A percentile compares a stretch with the other conserved stretches of the same genome.
Evolutionary conservation across 2,797 vertebrate species (phyloP).

Genomic region (Phylloscopus collybita): DNA sequence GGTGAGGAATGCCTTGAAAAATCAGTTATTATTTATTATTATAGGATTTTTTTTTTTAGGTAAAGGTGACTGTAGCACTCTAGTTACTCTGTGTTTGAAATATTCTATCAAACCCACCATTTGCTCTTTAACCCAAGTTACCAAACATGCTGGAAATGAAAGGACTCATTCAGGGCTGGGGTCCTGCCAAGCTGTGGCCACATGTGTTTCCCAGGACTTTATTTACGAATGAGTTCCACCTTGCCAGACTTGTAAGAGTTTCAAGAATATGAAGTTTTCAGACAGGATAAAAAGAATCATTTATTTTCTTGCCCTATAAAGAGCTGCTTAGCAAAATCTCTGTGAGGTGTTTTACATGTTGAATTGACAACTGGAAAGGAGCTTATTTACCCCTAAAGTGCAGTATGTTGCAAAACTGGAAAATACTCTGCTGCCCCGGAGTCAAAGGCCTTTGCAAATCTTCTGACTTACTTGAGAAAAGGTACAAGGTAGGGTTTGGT

Average conservation of each 20-base stretch:
- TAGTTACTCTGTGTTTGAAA: constrained; percentile 47
- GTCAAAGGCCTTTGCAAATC: constrained; percentile 24
- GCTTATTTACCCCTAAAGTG: constrained; percentile 46
- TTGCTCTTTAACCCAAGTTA: constrained; percentile 49
- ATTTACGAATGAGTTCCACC: constrained; percentile 63
- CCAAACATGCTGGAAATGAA: constrained; percentile 65
- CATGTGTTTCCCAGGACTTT: constrained; percentile 63
- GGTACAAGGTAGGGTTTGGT: not conserved
- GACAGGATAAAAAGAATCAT: constrained; percentile 57
- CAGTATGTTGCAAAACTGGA: constrained; percentile 53
- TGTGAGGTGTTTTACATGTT: constrained; percentile 48
- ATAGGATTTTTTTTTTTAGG: not conserved
- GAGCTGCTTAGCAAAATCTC: constrained; percentile 43
- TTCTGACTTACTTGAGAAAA: not conserved
- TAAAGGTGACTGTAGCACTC: constrained; percentile 14
- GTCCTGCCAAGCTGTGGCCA: constrained; percentile 51
- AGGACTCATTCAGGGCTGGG: constrained; percentile 63
- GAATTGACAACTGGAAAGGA: constrained; percentile 44
- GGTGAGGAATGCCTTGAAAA: constrained; percentile 17
- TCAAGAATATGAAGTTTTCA: constrained; percentile 68
- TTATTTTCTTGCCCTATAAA: constrained; percentile 58
- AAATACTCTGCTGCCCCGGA: constrained; percentile 18
- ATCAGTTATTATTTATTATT: not conserved
- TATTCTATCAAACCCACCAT: constrained; percentile 49
- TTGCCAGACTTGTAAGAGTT: constrained; percentile 64